Conservation (phyloP, 2,888 invertebrate species). For the Vandiemenella viatica region DNA sequence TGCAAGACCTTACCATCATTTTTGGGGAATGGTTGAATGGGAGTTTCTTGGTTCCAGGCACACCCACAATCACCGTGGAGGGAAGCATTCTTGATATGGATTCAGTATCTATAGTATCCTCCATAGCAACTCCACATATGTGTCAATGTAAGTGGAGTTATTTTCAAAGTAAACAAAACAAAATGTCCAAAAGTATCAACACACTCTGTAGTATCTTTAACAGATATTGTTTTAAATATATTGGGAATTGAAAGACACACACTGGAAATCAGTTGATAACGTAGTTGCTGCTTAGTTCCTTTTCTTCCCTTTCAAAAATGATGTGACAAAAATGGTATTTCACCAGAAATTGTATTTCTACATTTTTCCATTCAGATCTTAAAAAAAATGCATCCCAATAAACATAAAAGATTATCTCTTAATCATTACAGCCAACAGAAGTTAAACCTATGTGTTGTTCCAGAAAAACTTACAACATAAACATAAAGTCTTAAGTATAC, state of each 20-base stretch:
- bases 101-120: conserved; percentile 53
- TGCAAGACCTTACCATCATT: too few species aligned
- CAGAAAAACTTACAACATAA: too few species aligned
- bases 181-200: neutral
- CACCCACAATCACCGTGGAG: conserved; percentile 36
- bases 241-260: neutral
- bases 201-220: neutral
- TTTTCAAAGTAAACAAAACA: neutral
- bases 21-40: neutral
- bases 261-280: neutral
- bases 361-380: too few species aligned
- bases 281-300: neutral
- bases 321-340: too few species aligned
- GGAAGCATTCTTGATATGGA: conserved; percentile 44
- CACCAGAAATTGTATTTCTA: too few species aligned
- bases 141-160: conserved; percentile 56
- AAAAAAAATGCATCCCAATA: too few species aligned
- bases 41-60: conserved; percentile 26
- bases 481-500: too few species aligned
- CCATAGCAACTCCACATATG: conserved; percentile 47
- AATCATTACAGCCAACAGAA: too few species aligned
- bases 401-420: too few species aligned
- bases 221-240: neutral
- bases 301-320: too few species aligned
- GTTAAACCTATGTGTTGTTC: too few species aligned